phyloP scores from a whole-genome alignment of 2,888 invertebrate genomes.

The Acleris cristana region DNA sequence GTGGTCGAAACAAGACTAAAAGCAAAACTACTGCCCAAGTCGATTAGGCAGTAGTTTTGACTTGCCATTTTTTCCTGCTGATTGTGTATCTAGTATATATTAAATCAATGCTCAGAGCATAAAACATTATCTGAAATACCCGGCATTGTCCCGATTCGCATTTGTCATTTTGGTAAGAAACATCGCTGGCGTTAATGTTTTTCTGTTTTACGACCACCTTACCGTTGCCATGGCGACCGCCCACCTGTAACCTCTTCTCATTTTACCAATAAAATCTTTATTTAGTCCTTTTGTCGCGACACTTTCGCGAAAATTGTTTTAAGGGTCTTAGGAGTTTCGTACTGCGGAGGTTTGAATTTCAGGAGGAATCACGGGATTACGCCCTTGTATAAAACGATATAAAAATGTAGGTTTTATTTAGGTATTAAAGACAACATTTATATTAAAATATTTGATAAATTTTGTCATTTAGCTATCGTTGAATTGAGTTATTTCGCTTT shows the following conservation, averaged over 20 bases:
- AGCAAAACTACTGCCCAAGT: too few relatives aligned
- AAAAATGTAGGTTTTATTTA: too few relatives aligned
- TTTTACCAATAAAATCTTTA: slow-evolving; percentile 36
- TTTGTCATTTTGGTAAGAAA: slow-evolving; percentile 39
- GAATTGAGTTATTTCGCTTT: too few relatives aligned
- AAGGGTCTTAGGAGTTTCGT: background rate
- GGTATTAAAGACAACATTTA: too few relatives aligned
- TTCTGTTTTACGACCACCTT: slow-evolving; percentile 59
- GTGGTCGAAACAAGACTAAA: too few relatives aligned
- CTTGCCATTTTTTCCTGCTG: too few relatives aligned
- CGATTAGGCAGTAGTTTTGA: too few relatives aligned
- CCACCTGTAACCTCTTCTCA: slow-evolving; percentile 40
- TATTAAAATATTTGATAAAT: too few relatives aligned
- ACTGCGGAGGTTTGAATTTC: background rate
- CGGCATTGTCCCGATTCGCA: slow-evolving; percentile 17
- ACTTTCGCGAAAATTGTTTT: slow-evolving; percentile 19
- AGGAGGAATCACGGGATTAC: background rate
- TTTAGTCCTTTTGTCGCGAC: slow-evolving; percentile 31
- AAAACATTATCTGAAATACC: slow-evolving; percentile 26
- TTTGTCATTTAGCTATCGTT: too few relatives aligned
- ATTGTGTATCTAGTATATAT: too few relatives aligned
- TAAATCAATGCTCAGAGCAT: background rate
- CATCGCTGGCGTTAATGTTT: slow-evolving; percentile 56
- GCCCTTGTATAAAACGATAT: background rate
- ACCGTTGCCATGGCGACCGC: slow-evolving; percentile 56